phyloP scores from a whole-genome alignment of 2,113 vertebrate species.

The Nestor notabilis region DNA sequence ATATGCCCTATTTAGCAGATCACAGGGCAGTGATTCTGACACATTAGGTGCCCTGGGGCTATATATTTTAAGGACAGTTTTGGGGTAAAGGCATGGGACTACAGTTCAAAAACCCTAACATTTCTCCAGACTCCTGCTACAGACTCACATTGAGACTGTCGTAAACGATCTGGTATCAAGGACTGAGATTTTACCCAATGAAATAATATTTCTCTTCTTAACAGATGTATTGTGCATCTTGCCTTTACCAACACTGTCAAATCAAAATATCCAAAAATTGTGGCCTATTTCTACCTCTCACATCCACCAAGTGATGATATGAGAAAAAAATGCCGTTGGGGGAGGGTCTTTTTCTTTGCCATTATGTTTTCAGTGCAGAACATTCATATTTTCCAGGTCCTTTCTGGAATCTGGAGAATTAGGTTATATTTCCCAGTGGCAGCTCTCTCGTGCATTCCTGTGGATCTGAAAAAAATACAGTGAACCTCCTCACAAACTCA shows the following conservation, averaged over 20 bases:
- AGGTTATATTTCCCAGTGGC: background rate
- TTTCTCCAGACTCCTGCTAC: background rate
- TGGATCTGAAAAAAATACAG: background rate
- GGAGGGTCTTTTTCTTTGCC: background rate
- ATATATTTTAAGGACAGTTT: background rate
- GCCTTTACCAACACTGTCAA: background rate
- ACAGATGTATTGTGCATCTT: background rate
- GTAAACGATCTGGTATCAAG: background rate
- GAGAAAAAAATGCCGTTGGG: background rate
- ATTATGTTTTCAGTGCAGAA: background rate
- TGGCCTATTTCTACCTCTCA: background rate
- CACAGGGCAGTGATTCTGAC: background rate
- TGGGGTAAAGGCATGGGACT: background rate
- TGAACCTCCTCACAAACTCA: background rate
- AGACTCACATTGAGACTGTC: background rate
- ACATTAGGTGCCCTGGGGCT: background rate
- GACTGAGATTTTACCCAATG: background rate
- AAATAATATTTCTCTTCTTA: background rate
- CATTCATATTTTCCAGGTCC: background rate
- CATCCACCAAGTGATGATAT: background rate
- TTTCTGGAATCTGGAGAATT: background rate
- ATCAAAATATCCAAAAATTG: background rate
- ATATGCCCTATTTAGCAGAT: background rate
- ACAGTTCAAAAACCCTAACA: background rate
- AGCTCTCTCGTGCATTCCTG: background rate